Base-by-base conservation (phyloP, 2,797 vertebrate genomes). In the Pipistrellus kuhlii region DNA sequence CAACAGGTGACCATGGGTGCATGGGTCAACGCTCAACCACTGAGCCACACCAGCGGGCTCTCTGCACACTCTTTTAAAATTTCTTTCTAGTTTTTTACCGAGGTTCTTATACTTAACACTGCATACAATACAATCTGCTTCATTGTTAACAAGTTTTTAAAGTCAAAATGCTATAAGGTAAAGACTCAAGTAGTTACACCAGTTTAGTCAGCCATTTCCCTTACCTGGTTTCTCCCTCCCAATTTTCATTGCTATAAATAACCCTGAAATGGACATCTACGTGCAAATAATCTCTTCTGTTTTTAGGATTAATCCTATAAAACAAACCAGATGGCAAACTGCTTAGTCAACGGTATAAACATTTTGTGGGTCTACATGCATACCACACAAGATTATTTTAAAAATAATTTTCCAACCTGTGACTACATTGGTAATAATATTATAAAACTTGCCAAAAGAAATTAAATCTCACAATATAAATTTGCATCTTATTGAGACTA, bases 391-490 rank as follows among this genome's bases (percentile, higher is more conserved):
- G 41, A 62, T 27, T 44, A 69, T 44, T 35, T 76, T 48, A 69
- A 21, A 41, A 66, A 23, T 44, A 72, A 62, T n/a, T 57, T 80
- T 35, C 57, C 8, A 88, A 10, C 53, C 48, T 85, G 48, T 21
- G 30, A n/a, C 51, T 25, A 59, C 10, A 4, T 3, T 51, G 12
- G 32, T 35, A 38, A 71, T n/a, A 41, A 18, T 57, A 32, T 66
- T 46, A 48, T 87, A 66, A 88, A 91, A 69, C 14, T 51, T 71
- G 5, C 51, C 35, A 23, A 82, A 76, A 89, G 44, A 85, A 46
- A n/a, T 44, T 75, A 88, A 75, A 85, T 53, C 51, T 80, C 23
- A 73, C 11, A 30, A 3, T n/a, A 32, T 71, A 62, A 76, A 85
- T 64, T 5, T 75, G 9, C 53, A 81, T 82, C 44, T 71, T 64